phyloP scores from a whole-genome alignment of 2,888 invertebrate genomes.

The Seira ritae region DNA sequence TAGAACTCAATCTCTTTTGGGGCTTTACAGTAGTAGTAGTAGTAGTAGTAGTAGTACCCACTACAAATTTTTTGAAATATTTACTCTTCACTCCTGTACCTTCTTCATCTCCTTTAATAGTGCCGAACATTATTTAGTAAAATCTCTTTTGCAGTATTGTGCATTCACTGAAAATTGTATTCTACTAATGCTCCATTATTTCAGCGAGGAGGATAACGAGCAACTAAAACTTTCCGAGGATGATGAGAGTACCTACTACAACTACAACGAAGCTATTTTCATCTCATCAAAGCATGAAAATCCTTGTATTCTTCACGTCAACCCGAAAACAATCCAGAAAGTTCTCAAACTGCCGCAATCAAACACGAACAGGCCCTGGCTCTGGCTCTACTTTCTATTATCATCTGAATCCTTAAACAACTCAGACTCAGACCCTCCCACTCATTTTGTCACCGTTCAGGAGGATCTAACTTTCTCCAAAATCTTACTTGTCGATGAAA shows the following conservation, averaged over 20 bases:
- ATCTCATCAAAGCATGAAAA: neutral
- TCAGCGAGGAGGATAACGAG: neutral
- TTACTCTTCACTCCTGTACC: neutral
- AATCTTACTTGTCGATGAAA: neutral
- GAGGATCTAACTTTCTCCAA: neutral
- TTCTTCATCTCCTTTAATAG: neutral
- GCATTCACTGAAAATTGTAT: neutral
- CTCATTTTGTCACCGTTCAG: neutral
- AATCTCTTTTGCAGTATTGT: slow-evolving; percentile 16
- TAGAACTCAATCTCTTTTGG: neutral
- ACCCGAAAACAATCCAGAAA: neutral
- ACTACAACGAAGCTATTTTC: neutral
- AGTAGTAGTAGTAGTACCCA: neutral
- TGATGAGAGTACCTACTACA: neutral
- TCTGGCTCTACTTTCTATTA: neutral
- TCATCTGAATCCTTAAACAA: neutral
- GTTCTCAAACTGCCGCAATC: neutral
- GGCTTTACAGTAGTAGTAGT: neutral
- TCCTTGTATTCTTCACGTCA: neutral
- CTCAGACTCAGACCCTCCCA: neutral
- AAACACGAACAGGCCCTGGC: neutral
- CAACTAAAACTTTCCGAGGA: neutral
- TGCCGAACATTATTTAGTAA: neutral
- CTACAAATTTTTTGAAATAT: neutral
- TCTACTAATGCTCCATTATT: neutral